Base-by-base conservation (phyloP, 2,113 vertebrate species). In the Podiceps cristatus region DNA sequence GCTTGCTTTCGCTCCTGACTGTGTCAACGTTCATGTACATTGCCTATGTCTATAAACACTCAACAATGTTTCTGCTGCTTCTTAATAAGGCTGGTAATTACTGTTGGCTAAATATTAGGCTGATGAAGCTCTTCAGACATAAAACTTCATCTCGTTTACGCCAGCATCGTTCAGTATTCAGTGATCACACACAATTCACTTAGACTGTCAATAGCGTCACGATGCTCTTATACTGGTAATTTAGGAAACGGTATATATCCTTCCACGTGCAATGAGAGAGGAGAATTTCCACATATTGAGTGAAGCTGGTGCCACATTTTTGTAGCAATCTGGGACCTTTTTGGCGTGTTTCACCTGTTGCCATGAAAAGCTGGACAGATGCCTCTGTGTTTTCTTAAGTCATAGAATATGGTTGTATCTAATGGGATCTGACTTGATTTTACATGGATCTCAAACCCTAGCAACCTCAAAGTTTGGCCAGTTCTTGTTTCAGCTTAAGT, bases 11-110 rank as follows among this genome's bases (percentile, higher is more conserved):
- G 13, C 40, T 53, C 18, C 45, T 44, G 35, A n/a, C 64, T 87
- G 18, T 40, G 58, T 50, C 31, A 33, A 8, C 25, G 37, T 63
- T 47, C 47, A 7, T 0, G 14, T 42, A 16, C 7, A 13, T 23
- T 62, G 11, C 15, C 8, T 11, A 1, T 47, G 15, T 49, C 72
- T 84, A 7, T 42, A 80, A 88, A 79, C 47, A 58, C n/a, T 68
- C 69, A n/a, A 7, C 18, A 7, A 13, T 5, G 28, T 56, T 88
- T 84, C 71, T 29, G 40, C 40, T 68, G 13, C 3, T 75, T 92
- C 67, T 86, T 75, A 86, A 49, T 75, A 31, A 50, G 40, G 33
- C 15, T 86, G 44, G n/a, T 71, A 93, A 96, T 93, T 93, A 92
- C 62, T 62, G 15, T 16, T 77, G 94, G 56, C 56, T 80, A 64